A percentile compares a stretch with the other conserved stretches of the same genome.
phyloP scores from a whole-genome alignment of 2,797 vertebrate species.

The Catharus ustulatus region DNA sequence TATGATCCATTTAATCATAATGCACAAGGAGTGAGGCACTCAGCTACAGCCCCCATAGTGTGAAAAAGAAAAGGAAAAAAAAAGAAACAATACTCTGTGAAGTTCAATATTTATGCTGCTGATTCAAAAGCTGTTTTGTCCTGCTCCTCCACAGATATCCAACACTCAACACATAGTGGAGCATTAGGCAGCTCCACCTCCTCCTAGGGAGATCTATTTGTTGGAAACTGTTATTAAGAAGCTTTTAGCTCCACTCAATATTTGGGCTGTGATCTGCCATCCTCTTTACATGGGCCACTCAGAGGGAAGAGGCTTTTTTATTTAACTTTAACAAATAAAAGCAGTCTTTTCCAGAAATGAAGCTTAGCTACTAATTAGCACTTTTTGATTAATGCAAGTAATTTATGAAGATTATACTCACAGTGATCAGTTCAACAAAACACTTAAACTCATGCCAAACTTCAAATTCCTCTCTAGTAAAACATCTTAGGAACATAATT shows the following conservation, averaged over 20 bases:
- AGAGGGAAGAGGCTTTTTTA: not conserved
- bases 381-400: slow-evolving; percentile 10
- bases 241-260: not conserved
- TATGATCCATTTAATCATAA: not conserved
- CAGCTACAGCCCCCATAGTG: not conserved
- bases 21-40: not conserved
- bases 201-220: not conserved
- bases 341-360: slow-evolving; percentile 1
- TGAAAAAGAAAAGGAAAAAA: not conserved
- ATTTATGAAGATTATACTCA: slow-evolving; percentile 22
- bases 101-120: not conserved
- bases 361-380: slow-evolving; percentile 36
- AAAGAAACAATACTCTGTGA: not conserved
- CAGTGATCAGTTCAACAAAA: not conserved
- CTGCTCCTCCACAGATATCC: not conserved
- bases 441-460: not conserved
- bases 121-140: not conserved
- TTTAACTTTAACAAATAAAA: not conserved
- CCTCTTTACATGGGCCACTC: not conserved
- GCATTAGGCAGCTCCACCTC: not conserved
- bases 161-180: not conserved
- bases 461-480: slow-evolving; percentile 16
- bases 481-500: not conserved
- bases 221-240: not conserved
- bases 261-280: not conserved